Conservation (phyloP, 2,113 vertebrate species). For the Callocephalon fimbriatum region DNA sequence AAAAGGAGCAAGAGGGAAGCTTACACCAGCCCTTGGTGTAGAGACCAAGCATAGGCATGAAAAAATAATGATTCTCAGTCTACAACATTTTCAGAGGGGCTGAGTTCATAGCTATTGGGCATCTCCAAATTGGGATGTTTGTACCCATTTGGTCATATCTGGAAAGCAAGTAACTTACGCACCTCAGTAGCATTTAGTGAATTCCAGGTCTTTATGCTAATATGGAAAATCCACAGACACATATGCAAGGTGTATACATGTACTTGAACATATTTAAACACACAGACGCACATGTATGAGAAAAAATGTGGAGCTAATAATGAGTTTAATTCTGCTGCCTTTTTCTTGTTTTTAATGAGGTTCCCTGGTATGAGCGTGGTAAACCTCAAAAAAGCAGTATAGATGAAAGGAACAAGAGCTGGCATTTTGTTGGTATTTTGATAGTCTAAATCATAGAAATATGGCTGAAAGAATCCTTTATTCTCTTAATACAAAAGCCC, state of each 20-base stretch:
- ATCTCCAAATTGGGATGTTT: neutral
- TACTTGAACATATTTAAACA: neutral
- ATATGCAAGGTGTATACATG: fast-evolving
- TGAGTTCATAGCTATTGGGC: neutral
- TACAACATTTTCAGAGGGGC: neutral
- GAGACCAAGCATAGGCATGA: neutral
- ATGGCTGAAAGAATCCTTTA: neutral
- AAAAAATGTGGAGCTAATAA: neutral
- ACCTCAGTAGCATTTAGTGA: neutral
- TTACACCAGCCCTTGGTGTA: neutral
- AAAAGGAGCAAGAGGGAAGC: neutral
- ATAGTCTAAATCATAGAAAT: neutral
- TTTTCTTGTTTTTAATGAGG: neutral
- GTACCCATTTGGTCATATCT: neutral
- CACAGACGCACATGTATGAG: neutral
- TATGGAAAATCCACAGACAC: neutral
- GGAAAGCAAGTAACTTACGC: neutral
- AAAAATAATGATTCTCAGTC: neutral
- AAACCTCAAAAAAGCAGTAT: neutral
- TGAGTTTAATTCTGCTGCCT: neutral
- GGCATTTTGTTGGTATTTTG: neutral
- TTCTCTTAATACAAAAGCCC: neutral
- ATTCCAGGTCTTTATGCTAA: neutral
- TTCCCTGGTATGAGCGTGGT: neutral
- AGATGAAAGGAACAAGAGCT: neutral